phyloP scores from a whole-genome alignment of 2,888 invertebrate genomes.

The Fragum sueziense region DNA sequence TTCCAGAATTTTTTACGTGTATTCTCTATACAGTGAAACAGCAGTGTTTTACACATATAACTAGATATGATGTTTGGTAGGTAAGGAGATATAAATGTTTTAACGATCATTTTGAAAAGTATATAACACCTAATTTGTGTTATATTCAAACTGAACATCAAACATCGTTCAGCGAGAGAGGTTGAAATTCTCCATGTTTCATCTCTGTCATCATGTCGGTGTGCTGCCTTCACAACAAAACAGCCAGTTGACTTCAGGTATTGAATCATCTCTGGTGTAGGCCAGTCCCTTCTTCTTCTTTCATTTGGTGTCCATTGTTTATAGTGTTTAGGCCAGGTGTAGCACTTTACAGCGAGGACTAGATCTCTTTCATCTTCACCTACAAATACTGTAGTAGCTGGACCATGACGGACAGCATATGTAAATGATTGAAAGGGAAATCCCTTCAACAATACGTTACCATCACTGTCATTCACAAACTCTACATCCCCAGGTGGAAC shows the following conservation, averaged over 20 bases:
- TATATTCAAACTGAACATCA: no score
- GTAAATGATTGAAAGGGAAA: no score
- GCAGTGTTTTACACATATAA: no score
- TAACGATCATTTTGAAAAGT: constrained; percentile 33
- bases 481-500: background rate
- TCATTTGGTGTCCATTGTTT: background rate
- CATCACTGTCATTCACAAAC: background rate
- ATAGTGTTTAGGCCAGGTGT: constrained; percentile 1
- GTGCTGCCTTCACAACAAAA: background rate
- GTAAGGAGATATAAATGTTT: background rate
- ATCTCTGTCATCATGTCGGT: background rate
- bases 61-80: constrained; percentile 25
- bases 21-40: no score
- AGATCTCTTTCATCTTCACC: background rate
- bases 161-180: no score
- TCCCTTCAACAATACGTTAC: background rate
- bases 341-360: background rate
- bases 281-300: background rate
- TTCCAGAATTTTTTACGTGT: no score
- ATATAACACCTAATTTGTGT: constrained; percentile 27
- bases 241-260: background rate
- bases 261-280: background rate
- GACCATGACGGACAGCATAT: background rate
- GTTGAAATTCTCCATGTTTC: constrained; percentile 2
- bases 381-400: background rate